Percentiles rank a stretch among this genome's conserved stretches.
Conservation (phyloP, 2,888 invertebrate genomes). For the Empis livida region DNA sequence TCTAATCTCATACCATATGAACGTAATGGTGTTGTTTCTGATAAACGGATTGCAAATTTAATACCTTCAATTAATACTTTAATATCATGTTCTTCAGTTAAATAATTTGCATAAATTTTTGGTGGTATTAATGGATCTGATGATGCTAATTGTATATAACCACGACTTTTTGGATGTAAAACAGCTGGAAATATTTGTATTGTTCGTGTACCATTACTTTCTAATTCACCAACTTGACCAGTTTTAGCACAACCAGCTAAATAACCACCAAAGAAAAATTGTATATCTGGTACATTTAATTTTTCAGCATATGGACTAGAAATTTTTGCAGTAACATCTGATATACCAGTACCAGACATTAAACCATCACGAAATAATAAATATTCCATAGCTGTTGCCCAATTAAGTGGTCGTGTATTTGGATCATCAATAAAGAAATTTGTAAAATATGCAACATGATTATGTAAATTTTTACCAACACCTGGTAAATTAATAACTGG, state of each 20-base stretch:
- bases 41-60: constrained; percentile 57
- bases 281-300: constrained; percentile 66
- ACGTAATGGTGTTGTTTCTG: constrained; percentile 51
- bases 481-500: constrained; percentile 61
- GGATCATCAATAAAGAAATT: constrained; percentile 73
- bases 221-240: constrained; percentile 69
- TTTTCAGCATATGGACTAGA: constrained; percentile 67
- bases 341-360: constrained; percentile 81
- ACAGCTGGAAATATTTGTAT: constrained; percentile 69
- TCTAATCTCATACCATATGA: constrained; percentile 65
- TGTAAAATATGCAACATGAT: constrained; percentile 69
- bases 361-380: constrained; percentile 74
- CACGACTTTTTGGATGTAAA: constrained; percentile 76
- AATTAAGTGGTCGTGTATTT: constrained; percentile 73
- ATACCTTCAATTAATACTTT: constrained; percentile 71
- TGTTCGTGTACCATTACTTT: constrained; percentile 53
- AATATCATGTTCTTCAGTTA: constrained; percentile 49
- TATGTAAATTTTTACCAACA: constrained; percentile 74
- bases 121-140: constrained; percentile 71
- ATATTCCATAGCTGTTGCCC: constrained; percentile 88
- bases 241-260: constrained; percentile 75
- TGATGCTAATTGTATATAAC: constrained; percentile 58
- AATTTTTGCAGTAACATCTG: constrained; percentile 74
- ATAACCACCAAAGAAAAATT: constrained; percentile 77
- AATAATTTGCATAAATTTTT: constrained; percentile 69